phyloP scores from a whole-genome alignment of 2,797 vertebrate species.

The Sparidentex hasta region DNA sequence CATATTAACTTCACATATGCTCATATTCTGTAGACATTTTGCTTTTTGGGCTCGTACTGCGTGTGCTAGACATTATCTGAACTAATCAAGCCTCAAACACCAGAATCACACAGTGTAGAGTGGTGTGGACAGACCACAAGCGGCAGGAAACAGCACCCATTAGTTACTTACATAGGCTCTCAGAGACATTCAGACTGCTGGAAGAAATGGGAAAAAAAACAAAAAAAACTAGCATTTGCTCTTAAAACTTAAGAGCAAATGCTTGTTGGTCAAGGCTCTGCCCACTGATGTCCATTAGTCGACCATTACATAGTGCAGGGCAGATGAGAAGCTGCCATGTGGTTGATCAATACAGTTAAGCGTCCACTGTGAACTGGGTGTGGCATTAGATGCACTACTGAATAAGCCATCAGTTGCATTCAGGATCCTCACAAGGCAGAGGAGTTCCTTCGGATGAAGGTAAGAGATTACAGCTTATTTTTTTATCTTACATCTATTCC shows the following conservation, averaged over 20 bases:
- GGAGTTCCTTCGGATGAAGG: constrained; percentile 68
- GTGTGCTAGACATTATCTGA: not conserved
- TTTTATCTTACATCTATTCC: not conserved
- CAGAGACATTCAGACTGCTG: not conserved
- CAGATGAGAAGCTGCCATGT: constrained; percentile 24
- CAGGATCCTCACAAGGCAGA: constrained; percentile 35
- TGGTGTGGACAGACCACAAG: not conserved
- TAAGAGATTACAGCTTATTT: constrained; percentile 48
- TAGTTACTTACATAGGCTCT: not conserved
- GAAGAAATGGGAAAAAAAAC: constrained; percentile 23
- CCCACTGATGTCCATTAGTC: constrained; percentile 73
- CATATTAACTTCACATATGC: not conserved
- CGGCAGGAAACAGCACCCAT: not conserved
- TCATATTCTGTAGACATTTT: not conserved
- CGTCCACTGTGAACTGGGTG: constrained; percentile 54
- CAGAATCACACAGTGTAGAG: not conserved
- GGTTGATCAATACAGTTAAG: constrained; percentile 64
- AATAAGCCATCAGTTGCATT: constrained; percentile 26
- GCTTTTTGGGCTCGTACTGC: not conserved
- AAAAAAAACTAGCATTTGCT: no score
- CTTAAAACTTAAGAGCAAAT: constrained; percentile 54
- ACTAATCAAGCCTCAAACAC: not conserved
- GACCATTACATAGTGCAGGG: constrained; percentile 57
- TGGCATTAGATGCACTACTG: constrained; percentile 44
- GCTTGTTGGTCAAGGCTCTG: constrained; percentile 36